phyloP scores from a whole-genome alignment of 2,888 invertebrate species.

The Meloe dianella region DNA sequence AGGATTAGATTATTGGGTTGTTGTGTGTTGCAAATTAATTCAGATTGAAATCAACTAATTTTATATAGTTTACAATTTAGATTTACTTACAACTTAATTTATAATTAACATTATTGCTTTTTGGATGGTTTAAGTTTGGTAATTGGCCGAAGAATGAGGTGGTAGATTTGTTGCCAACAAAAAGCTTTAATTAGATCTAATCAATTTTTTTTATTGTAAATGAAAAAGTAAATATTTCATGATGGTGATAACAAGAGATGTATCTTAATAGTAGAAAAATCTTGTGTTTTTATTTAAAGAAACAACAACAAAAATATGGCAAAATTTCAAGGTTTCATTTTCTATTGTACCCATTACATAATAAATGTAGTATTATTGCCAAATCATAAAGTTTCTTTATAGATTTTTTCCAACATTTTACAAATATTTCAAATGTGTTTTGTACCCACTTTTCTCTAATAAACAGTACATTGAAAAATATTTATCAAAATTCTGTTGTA shows the following conservation, averaged over 20 bases:
- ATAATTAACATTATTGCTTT: constrained; percentile 9
- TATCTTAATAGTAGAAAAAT: too few relatives aligned
- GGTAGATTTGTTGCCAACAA: constrained; percentile 6
- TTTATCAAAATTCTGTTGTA: constrained; percentile 4
- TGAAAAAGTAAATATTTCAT: too few relatives aligned
- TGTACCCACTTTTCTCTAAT: background rate
- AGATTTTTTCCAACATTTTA: background rate
- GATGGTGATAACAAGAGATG: too few relatives aligned
- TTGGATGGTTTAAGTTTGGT: constrained; percentile 11
- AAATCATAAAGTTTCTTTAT: too few relatives aligned
- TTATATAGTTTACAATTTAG: background rate
- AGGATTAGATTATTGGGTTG: constrained; percentile 1
- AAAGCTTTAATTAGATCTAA: constrained; percentile 8
- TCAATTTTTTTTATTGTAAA: background rate
- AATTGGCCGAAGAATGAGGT: constrained; percentile 11
- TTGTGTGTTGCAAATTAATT: background rate
- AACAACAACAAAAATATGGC: too few relatives aligned
- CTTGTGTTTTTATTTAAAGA: too few relatives aligned
- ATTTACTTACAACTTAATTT: background rate
- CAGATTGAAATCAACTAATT: background rate
- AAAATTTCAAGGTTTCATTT: too few relatives aligned
- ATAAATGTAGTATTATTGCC: too few relatives aligned
- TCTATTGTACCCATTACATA: too few relatives aligned
- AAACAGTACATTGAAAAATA: background rate
- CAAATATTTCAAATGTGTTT: background rate